Conservation (phyloP, 2,797 vertebrate species). For the Spheniscus humboldti region DNA sequence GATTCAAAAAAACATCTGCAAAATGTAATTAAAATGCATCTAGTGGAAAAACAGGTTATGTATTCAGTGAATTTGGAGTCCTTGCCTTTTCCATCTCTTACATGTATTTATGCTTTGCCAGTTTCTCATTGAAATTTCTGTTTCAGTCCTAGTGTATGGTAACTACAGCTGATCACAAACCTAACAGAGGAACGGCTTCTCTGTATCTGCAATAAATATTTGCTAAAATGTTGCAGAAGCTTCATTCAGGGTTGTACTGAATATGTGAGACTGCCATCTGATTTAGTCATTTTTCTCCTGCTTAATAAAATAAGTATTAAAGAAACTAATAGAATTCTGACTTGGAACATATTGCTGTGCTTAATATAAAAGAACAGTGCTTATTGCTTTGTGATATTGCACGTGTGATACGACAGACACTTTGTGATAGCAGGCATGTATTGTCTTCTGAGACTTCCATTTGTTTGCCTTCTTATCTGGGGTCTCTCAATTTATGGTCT, state of each 20-base stretch:
- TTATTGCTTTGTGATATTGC: not conserved
- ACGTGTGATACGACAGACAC: not conserved
- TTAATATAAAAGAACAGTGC: not conserved
- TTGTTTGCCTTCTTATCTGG: not conserved
- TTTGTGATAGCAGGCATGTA: not conserved
- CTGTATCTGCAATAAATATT: not conserved
- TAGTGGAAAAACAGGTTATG: constrained; percentile 44
- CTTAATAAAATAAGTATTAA: not conserved
- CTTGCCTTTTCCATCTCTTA: constrained; percentile 36
- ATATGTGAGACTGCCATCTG: not conserved
- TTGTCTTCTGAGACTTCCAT: not conserved
- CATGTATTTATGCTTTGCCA: not conserved
- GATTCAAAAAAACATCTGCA: constrained; percentile 64
- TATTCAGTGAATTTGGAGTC: constrained; percentile 14
- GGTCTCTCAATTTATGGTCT: not conserved
- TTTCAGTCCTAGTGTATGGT: not conserved
- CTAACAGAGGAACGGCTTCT: not conserved
- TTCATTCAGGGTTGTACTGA: not conserved
- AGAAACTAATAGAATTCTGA: not conserved
- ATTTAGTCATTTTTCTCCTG: not conserved
- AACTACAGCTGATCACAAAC: not conserved
- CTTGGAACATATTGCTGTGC: not conserved
- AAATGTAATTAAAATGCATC: constrained; percentile 57
- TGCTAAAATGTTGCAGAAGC: not conserved
- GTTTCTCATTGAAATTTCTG: not conserved